phyloP scores from a whole-genome alignment of 2,888 invertebrate species.

The Isoperla grammatica region DNA sequence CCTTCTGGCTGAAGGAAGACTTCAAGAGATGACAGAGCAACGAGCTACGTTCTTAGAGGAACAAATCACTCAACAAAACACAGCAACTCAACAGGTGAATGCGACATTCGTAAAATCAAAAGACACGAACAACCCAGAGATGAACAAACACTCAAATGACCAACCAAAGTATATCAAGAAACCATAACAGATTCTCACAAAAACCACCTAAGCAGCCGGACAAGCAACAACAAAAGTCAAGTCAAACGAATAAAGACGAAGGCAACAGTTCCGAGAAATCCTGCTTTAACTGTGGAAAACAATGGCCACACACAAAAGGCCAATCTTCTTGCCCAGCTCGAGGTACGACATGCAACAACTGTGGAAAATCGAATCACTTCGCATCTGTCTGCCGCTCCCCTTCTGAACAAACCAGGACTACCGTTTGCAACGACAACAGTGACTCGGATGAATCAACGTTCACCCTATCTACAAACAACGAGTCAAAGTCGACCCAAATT shows the following conservation, averaged over 20 bases:
- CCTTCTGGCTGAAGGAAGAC: not conserved
- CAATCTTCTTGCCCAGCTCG: not conserved
- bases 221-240: not conserved
- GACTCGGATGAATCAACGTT: no score
- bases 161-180: not conserved
- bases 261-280: no score
- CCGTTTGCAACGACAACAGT: no score
- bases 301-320: not conserved
- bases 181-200: not conserved
- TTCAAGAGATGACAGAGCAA: not conserved
- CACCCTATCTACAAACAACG: not conserved
- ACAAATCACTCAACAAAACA: no score
- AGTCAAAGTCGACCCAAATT: not conserved
- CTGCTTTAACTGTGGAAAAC: not conserved
- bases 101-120: not conserved
- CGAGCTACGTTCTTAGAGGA: not conserved
- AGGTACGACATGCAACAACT: not conserved
- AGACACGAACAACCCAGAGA: no score
- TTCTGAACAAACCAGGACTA: no score
- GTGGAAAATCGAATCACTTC: not conserved
- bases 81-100: no score
- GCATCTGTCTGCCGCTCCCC: no score
- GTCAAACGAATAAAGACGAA: no score
- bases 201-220: no score
- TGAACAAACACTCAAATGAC: no score